Evolutionary conservation across 2,797 vertebrate species (phyloP).

Genomic region (Xenops minutus): DNA sequence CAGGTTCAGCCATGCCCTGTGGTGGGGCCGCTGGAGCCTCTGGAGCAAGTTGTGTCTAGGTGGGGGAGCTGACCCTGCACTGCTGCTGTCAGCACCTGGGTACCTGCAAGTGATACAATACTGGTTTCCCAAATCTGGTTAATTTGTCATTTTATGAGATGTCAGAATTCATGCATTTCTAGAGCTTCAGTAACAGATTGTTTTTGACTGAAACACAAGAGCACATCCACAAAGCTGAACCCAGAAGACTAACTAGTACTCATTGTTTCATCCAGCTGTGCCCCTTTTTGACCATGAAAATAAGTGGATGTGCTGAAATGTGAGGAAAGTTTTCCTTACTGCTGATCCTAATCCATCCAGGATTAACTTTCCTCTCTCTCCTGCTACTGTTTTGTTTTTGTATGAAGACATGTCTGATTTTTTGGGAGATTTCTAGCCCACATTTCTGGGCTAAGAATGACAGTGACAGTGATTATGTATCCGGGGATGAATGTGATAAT

Average conservation of each 20-base stretch:
- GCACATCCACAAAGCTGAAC: neutral
- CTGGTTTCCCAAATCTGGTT: neutral
- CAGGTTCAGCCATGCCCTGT: neutral
- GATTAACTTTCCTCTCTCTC: neutral
- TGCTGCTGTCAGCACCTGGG: too few species aligned
- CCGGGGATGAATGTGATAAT: neutral
- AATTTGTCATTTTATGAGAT: neutral
- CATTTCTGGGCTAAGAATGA: neutral
- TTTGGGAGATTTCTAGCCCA: neutral
- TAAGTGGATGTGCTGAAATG: neutral
- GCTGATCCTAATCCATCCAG: neutral
- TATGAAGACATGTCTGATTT: neutral
- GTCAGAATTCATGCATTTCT: neutral
- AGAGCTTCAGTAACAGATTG: neutral
- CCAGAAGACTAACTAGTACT: neutral
- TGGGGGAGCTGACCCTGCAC: fast-evolving
- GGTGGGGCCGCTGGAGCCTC: neutral
- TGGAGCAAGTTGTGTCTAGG: fast-evolving
- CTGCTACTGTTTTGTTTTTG: neutral
- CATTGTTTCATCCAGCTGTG: fast-evolving
- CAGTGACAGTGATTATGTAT: neutral
- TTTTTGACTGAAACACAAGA: neutral
- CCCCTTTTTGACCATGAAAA: neutral
- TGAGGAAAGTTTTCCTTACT: neutral
- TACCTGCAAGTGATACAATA: neutral